Conservation (phyloP, 2,888 invertebrate genomes). For the Tipula confusa region DNA sequence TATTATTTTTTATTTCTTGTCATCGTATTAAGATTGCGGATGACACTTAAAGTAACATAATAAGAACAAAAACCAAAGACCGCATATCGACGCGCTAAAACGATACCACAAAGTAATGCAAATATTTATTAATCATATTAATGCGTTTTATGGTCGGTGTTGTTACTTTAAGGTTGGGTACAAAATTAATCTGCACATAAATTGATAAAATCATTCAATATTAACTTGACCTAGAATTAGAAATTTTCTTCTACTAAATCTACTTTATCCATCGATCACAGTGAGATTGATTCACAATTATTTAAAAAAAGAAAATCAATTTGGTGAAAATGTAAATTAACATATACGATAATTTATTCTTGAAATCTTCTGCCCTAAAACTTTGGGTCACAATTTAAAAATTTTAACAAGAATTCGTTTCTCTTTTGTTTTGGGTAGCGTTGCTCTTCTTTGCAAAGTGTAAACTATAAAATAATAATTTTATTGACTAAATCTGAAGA, state of each 20-base stretch:
- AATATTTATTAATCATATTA: not conserved
- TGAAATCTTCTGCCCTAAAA: slow-evolving; percentile 20
- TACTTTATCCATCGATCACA: not conserved
- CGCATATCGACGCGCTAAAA: not conserved
- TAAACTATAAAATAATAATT: no score
- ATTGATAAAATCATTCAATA: not conserved
- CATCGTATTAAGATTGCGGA: not conserved
- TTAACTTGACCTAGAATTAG: not conserved
- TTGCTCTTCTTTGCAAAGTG: not conserved
- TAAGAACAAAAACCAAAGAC: not conserved
- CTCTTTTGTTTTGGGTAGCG: not conserved
- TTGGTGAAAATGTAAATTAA: not conserved
- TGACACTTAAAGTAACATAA: not conserved
- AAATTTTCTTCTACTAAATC: not conserved
- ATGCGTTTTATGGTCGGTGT: not conserved
- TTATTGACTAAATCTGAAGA: no score
- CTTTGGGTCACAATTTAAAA: not conserved
- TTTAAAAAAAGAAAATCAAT: not conserved
- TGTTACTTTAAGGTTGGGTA: not conserved
- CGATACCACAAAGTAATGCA: not conserved
- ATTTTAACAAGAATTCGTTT: not conserved
- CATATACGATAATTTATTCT: not conserved
- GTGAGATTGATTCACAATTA: not conserved
- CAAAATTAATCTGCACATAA: not conserved
- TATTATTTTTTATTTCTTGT: not conserved